Conservation (phyloP, 2,113 vertebrate genomes). For the Rhegmatorhina hoffmannsi region DNA sequence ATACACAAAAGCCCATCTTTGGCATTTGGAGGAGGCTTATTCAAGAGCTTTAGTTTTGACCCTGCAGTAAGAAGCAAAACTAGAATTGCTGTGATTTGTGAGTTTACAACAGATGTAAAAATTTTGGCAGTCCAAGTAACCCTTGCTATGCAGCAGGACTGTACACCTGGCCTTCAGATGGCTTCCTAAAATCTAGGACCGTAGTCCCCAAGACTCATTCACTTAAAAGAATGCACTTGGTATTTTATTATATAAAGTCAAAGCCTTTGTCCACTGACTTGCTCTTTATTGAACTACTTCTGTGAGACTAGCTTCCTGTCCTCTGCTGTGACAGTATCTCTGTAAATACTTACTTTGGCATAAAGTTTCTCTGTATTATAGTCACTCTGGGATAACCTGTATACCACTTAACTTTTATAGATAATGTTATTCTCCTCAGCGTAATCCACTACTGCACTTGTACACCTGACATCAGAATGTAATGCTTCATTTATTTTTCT, state of each 20-base stretch:
- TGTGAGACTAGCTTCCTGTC: slow-evolving; percentile 54
- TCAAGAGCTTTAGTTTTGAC: background rate
- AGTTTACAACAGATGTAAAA: background rate
- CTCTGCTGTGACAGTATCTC: slow-evolving; percentile 56
- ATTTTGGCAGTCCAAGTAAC: background rate
- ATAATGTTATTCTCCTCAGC: background rate
- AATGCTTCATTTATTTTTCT: slow-evolving; percentile 42
- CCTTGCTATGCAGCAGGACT: slow-evolving; percentile 10
- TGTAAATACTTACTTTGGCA: slow-evolving; percentile 61
- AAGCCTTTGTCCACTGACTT: slow-evolving; percentile 44
- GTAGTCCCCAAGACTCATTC: slow-evolving; percentile 55
- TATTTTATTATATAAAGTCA: slow-evolving; percentile 71
- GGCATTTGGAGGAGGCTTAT: background rate
- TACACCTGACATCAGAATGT: slow-evolving; percentile 69
- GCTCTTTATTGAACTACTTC: slow-evolving; percentile 40
- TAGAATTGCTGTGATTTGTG: background rate
- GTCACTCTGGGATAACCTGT: slow-evolving; percentile 39
- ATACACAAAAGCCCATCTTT: background rate
- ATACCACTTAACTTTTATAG: slow-evolving; percentile 51
- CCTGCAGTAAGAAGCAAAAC: background rate
- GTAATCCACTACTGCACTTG: slow-evolving; percentile 57
- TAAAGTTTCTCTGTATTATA: slow-evolving; percentile 56
- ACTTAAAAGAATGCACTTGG: slow-evolving; percentile 64
- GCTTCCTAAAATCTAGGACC: slow-evolving; percentile 59
- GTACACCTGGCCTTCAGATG: slow-evolving; percentile 29